Conservation (phyloP, 1,140 invertebrate species). For the Polypedilum pembai region DNA sequence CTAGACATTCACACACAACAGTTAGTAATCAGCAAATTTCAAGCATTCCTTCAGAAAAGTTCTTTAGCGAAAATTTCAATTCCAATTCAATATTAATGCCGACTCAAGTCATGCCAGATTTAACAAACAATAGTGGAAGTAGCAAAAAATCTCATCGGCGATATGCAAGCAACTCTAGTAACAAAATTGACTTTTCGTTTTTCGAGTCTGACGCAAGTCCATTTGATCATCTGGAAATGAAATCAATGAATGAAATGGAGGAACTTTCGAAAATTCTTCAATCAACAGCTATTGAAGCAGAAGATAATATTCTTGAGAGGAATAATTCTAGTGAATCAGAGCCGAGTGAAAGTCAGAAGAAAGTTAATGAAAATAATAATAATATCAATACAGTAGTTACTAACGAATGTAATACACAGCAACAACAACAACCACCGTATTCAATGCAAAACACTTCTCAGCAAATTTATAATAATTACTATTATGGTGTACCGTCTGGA, state of each 20-base stretch:
- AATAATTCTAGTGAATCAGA: not conserved
- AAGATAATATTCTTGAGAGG: not conserved
- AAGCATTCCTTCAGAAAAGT: slow-evolving; percentile 29
- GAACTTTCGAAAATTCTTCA: slow-evolving; percentile 66
- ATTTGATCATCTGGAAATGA: slow-evolving; percentile 83
- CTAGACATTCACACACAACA: slow-evolving; percentile 30
- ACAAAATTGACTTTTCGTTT: slow-evolving; percentile 60
- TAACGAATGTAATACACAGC: not conserved
- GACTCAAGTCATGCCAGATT: slow-evolving; percentile 42
- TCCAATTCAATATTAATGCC: slow-evolving; percentile 41
- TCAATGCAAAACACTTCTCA: not conserved
- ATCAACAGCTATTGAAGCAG: slow-evolving; percentile 32
- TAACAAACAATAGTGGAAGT: slow-evolving; percentile 32
- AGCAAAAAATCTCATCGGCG: slow-evolving; percentile 37
- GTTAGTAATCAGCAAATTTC: slow-evolving; percentile 23
- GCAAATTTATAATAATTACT: not conserved
- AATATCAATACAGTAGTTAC: not conserved
- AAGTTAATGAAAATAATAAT: not conserved
- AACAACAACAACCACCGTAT: not conserved
- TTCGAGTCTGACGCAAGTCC: slow-evolving; percentile 85
- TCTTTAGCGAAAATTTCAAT: slow-evolving; percentile 34
- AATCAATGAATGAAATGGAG: slow-evolving; percentile 84
- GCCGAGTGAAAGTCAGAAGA: not conserved
- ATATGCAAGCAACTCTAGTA: slow-evolving; percentile 40
- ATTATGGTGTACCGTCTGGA: not conserved